Conservation (phyloP, 2,888 invertebrate genomes). For the Actias luna region DNA sequence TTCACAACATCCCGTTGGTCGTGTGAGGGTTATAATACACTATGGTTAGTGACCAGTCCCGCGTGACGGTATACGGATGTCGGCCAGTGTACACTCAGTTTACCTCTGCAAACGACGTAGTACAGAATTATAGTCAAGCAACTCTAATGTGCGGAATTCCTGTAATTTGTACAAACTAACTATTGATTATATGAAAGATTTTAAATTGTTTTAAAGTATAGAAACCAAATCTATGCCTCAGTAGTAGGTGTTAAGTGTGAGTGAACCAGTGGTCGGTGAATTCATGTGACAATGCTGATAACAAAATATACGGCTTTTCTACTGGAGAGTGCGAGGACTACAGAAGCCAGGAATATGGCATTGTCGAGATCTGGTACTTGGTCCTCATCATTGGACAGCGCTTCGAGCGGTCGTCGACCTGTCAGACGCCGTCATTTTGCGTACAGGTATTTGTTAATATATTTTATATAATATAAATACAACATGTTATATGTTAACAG, state of each 20-base stretch:
- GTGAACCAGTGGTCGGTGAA: conserved; percentile 4
- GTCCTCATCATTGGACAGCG: conserved; percentile 62
- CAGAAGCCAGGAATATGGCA: conserved; percentile 64
- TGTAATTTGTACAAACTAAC: background rate
- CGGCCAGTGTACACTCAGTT: conserved; percentile 37
- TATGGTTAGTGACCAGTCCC: conserved; percentile 56
- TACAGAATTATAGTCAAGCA: conserved; percentile 3
- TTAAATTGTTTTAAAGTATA: background rate
- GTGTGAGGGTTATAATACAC: conserved; percentile 58
- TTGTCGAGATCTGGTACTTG: conserved; percentile 48
- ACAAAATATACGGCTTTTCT: conserved; percentile 87
- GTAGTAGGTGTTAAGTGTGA: background rate
- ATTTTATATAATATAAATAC: background rate
- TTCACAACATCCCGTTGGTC: conserved; percentile 74
- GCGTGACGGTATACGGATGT: conserved; percentile 57
- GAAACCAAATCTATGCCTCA: background rate
- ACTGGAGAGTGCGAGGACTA: conserved; percentile 83
- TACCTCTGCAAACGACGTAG: conserved; percentile 33
- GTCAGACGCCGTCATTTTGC: conserved; percentile 58
- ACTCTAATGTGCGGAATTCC: conserved; percentile 13
- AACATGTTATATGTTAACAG: no score
- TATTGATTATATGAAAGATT: background rate
- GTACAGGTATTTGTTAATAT: conserved; percentile 51
- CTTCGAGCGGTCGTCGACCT: conserved; percentile 48
- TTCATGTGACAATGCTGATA: conserved; percentile 81